A percentile compares a stretch with the other conserved stretches of the same genome.
These are phyloP conservation scores for Scaptodrosophila lebanonensis DNA, from an alignment of 1,140 invertebrate species.

Conservation along the genomic window DNA sequence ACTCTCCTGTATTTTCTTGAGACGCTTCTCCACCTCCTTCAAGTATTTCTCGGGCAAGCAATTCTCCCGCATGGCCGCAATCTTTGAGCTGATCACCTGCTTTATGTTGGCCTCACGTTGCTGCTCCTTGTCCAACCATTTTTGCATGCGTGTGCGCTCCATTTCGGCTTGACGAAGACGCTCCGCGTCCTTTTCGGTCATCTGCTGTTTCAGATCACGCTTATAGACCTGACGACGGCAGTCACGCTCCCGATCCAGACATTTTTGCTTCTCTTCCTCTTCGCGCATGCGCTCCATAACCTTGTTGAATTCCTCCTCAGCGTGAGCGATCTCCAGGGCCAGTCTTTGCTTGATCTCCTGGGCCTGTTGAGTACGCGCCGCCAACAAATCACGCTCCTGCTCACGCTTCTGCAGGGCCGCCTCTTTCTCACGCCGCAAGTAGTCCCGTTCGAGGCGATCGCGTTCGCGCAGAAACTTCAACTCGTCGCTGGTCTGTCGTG, in stretches of 20 bases:
- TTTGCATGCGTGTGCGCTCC: constrained; percentile 79
- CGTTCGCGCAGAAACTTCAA: constrained; percentile 79
- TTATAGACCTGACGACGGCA: constrained; percentile 50
- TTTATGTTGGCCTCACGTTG: constrained; percentile 79
- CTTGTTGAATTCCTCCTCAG: constrained; percentile 80
- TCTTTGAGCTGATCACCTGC: constrained; percentile 81
- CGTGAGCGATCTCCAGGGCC: constrained; percentile 81
- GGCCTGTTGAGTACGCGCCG: constrained; percentile 78
- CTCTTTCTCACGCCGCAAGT: constrained; percentile 79
- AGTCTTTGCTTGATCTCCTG: constrained; percentile 77
- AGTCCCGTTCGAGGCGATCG: constrained; percentile 80
- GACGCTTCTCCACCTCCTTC: constrained; percentile 76
- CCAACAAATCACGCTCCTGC: constrained; percentile 78
- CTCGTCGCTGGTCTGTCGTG: constrained; percentile 78
- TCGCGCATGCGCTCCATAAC: constrained; percentile 77
- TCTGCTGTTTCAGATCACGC: constrained; percentile 77
- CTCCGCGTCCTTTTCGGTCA: constrained; percentile 81
- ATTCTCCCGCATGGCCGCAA: constrained; percentile 78
- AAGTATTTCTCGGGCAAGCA: constrained; percentile 76
- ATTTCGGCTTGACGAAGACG: constrained; percentile 76
- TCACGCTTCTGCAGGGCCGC: constrained; percentile 77
- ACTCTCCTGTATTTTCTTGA: constrained; percentile 54
- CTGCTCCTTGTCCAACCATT: constrained; percentile 79
- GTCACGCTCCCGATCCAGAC: constrained; percentile 66
- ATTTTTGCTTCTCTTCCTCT: constrained; percentile 77